Conservation (phyloP, 2,797 vertebrate genomes). For the Leuciscus waleckii region DNA sequence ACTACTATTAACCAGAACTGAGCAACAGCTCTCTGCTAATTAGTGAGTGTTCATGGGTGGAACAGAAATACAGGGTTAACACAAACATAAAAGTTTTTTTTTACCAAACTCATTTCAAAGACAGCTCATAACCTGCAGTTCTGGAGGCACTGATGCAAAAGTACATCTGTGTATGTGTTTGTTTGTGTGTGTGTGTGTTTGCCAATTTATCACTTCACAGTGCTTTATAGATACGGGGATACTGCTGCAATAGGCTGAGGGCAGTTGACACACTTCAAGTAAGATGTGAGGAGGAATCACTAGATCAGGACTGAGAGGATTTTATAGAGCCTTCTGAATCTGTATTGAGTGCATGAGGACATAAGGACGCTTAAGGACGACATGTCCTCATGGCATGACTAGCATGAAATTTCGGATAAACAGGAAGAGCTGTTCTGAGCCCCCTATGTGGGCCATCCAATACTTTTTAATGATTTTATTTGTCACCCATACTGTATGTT, state of each 20-base stretch:
- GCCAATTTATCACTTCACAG: constrained; percentile 16
- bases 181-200: background rate
- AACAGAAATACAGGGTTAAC: constrained; percentile 33
- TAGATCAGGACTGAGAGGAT: constrained; percentile 18
- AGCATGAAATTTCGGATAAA: constrained; percentile 33
- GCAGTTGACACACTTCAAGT: constrained; percentile 17
- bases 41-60: constrained; percentile 47
- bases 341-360: background rate
- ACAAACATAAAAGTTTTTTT: constrained; percentile 35
- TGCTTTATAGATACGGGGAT: background rate
- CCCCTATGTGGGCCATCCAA: background rate
- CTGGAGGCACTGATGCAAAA: background rate
- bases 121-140: background rate
- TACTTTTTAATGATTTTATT: constrained; percentile 36
- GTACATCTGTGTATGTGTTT: constrained; percentile 23
- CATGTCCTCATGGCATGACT: constrained; percentile 25
- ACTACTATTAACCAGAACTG: constrained; percentile 47
- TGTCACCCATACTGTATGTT: constrained; percentile 34
- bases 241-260: constrained; percentile 13
- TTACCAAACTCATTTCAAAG: constrained; percentile 40
- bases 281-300: constrained; percentile 26
- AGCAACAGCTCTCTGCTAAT: constrained; percentile 42
- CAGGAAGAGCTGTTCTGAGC: constrained; percentile 8
- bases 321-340: background rate
- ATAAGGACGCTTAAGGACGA: constrained; percentile 17